Base-by-base conservation (phyloP, 2,888 invertebrate species). In the Mimachlamys varia region DNA sequence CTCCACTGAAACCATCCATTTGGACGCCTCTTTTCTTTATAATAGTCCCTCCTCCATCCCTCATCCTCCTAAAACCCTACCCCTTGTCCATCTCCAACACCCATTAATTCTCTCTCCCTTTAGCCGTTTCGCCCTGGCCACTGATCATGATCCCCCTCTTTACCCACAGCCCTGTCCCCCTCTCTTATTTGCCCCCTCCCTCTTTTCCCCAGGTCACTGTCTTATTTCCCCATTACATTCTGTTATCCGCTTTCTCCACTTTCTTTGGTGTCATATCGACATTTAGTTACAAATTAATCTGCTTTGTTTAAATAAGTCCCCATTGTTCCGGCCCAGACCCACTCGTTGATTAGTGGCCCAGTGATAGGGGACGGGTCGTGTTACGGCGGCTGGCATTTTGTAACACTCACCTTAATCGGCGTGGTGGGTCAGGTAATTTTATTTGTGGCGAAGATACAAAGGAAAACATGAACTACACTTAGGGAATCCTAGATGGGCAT, bases 351-450 rank as follows among this genome's bases (percentile, higher is more conserved):
- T 76, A 76, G 76, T 76, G 10, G 27, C 13, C 76, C 76, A 33
- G 76, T 5, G 76, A 76, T 76, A 76, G 76, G n/a, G 76, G 33
- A 27, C 27, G 76, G 76, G 76, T 76, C 76, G 27, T 76, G 76
- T 76, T 76, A 76, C 76, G 76, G 76, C 76, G 76, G 76, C 76
- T 76, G 76, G 76, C 58, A 58, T 58, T 58, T 58, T 58, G 58
- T 58, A 58, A 58, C 53, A 53, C 27, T 76, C 33, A 76, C 76
- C 76, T 76, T 76, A 15, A 76, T 12, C 76, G 13, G 76, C 17
- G 76, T 33, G 76, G 76, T 76, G 27, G 76, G 76, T 76, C 76
- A 76, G 27, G 76, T 76, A 76, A 33, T 76, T 44, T 33, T 33
- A 33, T 53, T 19, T 19, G 33, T 76, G 76, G 33, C 33, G 33